Evolutionary conservation across 2,113 vertebrate species (phyloP).

Genomic region (Melanerpes formicivorus): DNA sequence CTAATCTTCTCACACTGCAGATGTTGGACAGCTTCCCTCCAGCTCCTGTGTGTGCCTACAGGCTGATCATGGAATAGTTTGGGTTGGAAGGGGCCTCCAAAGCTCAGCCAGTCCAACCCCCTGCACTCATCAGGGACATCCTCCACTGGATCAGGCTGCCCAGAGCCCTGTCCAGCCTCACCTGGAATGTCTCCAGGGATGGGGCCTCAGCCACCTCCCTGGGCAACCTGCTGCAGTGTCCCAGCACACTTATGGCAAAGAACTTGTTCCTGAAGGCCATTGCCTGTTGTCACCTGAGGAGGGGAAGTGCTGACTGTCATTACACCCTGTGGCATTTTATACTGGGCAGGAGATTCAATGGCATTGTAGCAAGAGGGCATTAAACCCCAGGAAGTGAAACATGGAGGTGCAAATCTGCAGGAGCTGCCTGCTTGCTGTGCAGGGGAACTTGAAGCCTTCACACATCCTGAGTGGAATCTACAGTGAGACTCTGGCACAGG

Average conservation of each 20-base stretch:
- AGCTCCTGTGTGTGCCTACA: background rate
- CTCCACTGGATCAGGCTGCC: too few relatives aligned
- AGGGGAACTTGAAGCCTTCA: background rate
- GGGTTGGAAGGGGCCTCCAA: too few relatives aligned
- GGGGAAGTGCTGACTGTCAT: background rate
- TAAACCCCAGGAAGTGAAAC: background rate
- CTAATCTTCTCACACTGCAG: background rate
- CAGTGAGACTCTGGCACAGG: too few relatives aligned
- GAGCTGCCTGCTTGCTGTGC: background rate
- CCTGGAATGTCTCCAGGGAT: too few relatives aligned
- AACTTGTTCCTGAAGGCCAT: background rate
- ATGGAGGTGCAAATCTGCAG: background rate
- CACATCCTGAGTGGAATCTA: background rate
- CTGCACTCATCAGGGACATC: too few relatives aligned
- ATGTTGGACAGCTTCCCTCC: background rate
- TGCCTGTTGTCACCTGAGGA: background rate
- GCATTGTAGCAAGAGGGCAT: background rate
- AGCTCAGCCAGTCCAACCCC: too few relatives aligned
- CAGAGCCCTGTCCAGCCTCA: too few relatives aligned
- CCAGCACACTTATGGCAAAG: too few relatives aligned
- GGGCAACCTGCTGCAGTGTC: too few relatives aligned
- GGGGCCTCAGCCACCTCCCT: too few relatives aligned
- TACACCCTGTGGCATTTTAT: background rate
- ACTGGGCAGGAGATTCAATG: background rate
- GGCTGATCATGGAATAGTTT: background rate